A percentile compares a stretch with the other conserved stretches of the same genome.
Conservation (phyloP, 2,797 vertebrate species). For the Percopsis omiscomaycus region DNA sequence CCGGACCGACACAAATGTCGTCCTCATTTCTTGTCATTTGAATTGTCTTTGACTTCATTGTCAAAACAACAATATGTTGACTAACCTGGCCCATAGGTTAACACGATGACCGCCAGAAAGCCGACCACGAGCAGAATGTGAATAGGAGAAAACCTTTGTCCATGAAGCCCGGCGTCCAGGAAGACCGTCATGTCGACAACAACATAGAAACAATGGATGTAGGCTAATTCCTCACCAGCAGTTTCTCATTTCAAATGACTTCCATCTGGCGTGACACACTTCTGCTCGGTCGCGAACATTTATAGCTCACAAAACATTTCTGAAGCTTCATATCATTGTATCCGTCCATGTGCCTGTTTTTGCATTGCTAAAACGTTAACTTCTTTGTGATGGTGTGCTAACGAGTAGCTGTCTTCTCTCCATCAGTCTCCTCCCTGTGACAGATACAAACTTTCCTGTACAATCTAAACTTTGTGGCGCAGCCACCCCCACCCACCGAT, state of each 20-base stretch:
- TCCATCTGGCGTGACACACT: slow-evolving; percentile 28
- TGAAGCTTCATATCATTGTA: slow-evolving; percentile 30
- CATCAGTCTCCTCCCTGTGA: slow-evolving; percentile 66
- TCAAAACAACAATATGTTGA: slow-evolving; percentile 2
- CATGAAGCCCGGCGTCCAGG: slow-evolving; percentile 46
- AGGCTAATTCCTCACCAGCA: slow-evolving; percentile 22
- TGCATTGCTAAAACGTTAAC: slow-evolving; percentile 29
- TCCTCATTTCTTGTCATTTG: too few relatives aligned
- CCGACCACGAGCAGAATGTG: slow-evolving; percentile 55
- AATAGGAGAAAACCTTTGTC: slow-evolving; percentile 50
- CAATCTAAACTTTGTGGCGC: slow-evolving; percentile 64
- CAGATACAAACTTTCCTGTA: slow-evolving; percentile 65
- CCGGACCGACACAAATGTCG: too few relatives aligned
- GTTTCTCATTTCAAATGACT: slow-evolving; percentile 45
- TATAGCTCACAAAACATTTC: slow-evolving; percentile 27
- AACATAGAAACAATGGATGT: slow-evolving; percentile 32
- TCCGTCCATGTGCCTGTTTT: slow-evolving; percentile 14
- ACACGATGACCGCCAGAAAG: slow-evolving; percentile 56
- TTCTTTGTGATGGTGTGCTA: slow-evolving; percentile 14
- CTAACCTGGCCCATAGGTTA: slow-evolving; percentile 66
- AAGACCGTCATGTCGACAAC: slow-evolving; percentile 69
- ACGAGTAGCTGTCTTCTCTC: slow-evolving; percentile 42
- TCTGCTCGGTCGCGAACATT: slow-evolving; percentile 22
- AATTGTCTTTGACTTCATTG: too few relatives aligned
- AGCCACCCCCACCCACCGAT: slow-evolving; percentile 73